These are phyloP conservation scores for Arenaria interpres DNA, from an alignment of 2,113 vertebrate species.

Conservation along the genomic window DNA sequence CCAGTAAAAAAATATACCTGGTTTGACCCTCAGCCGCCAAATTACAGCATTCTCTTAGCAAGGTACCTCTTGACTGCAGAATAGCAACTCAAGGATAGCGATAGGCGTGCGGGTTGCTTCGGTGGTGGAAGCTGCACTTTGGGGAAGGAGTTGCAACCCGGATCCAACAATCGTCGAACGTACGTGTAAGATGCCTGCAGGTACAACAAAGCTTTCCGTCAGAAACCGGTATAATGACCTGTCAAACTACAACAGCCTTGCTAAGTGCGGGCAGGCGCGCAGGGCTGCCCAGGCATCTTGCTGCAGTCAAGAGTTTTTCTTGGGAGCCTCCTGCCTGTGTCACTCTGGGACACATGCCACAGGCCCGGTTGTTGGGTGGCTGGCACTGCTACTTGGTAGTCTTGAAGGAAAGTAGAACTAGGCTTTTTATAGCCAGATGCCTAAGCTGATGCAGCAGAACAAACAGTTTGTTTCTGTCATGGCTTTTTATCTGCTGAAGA, in stretches of 20 bases:
- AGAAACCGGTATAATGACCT: not conserved
- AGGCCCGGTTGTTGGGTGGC: accelerated
- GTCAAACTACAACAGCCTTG: not conserved
- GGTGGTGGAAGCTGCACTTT: not conserved
- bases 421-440: not conserved
- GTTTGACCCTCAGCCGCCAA: not conserved
- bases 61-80: not conserved
- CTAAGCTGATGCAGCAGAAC: not conserved
- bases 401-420: not conserved
- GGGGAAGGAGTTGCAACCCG: not conserved
- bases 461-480: not conserved
- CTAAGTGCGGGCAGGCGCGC: not conserved
- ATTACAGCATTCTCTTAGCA: not conserved
- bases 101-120: not conserved
- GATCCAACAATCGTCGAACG: not conserved
- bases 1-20: not conserved
- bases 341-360: not conserved
- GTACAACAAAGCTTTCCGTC: not conserved
- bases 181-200: not conserved
- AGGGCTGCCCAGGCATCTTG: not conserved
- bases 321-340: not conserved
- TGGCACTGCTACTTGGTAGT: not conserved
- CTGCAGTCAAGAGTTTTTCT: not conserved
- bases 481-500: not conserved
- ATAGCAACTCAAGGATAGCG: not conserved